Evolutionary conservation across 1,140 invertebrate genomes (phyloP).

Genomic region (Drosophila elegans): DNA sequence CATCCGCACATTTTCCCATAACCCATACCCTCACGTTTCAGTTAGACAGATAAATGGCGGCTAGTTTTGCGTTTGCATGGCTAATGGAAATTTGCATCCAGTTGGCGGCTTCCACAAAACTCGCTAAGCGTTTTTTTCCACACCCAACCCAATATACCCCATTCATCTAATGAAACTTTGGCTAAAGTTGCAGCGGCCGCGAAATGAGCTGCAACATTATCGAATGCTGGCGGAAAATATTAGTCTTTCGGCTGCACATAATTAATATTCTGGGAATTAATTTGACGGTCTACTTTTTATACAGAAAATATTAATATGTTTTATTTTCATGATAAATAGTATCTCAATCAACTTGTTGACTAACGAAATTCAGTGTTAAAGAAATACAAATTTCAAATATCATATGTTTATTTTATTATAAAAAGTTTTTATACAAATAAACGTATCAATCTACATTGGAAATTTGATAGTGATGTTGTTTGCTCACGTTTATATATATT

Average conservation of each 20-base stretch:
- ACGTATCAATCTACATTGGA: no score
- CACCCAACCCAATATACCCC: not conserved
- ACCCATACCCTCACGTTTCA: slow-evolving; percentile 12
- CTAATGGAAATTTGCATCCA: slow-evolving; percentile 81
- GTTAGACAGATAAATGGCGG: slow-evolving; percentile 81
- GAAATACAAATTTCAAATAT: no score
- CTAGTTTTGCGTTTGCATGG: slow-evolving; percentile 82
- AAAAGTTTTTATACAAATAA: no score
- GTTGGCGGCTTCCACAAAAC: slow-evolving; percentile 70
- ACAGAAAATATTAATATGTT: not conserved
- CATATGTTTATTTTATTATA: no score
- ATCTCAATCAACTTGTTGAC: not conserved
- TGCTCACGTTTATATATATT: no score
- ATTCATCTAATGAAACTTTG: slow-evolving; percentile 21
- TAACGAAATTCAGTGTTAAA: no score
- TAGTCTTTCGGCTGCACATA: not conserved
- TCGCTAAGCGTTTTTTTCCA: slow-evolving; percentile 53
- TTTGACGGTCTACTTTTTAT: not conserved
- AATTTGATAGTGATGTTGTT: no score
- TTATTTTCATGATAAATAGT: not conserved
- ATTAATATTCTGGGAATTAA: not conserved
- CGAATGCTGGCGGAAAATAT: not conserved
- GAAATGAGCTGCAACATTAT: slow-evolving; percentile 32
- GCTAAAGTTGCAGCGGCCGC: slow-evolving; percentile 3
- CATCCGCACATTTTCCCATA: not conserved